Evolutionary conservation across 2,113 vertebrate species (phyloP), one percentile per base, ranked within the genome.

Genomic region (Cyprinodon variegatus): DNA sequence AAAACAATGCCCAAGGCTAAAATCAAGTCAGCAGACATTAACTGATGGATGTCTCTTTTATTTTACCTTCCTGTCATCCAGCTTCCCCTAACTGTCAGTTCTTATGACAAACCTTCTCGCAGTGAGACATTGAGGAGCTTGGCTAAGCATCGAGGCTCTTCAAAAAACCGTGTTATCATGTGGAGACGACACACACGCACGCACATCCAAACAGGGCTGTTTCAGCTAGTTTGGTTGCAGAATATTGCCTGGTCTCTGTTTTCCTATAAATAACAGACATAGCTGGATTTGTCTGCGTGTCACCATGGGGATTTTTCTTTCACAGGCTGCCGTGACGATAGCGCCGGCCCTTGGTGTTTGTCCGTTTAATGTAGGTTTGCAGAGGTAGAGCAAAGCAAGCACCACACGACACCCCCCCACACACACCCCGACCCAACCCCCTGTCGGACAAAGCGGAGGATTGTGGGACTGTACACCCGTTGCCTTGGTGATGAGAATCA

Each of bases 401-500:
- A 66, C 39, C 39, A 60, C 75, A 61, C 70, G 59, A 61, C 72
- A 70, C 60, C 46, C 37, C 65, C 17, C 48, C 29, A 10, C 69
- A 0, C 65, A 14, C 79, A 48, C 61, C 53, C 65, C 29, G 61
- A 61, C 62, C 37, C 83, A 68, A 73, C 69, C 81, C 74, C 87
- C 78, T 71, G 61, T 40, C 3, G 64, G 81, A 93, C 91, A 93
- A 92, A 92, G 91, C 91, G 76, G 74, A 88, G 89, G 86, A 91
- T 91, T 93, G 91, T 93, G 86, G 91, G 88, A 76, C 87, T 89
- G 84, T 85, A 86, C 81, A 72, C 82, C 84, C 87, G 88, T 92
- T 89, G 87, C 92, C 90, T 76, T 90, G 89, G 92, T 86, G 92
- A 92, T 76, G 84, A 72, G 77, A 91, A 91, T 91, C 89, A 93